Percentiles rank a stretch among this genome's conserved stretches.
Evolutionary conservation across 2,888 invertebrate genomes (phyloP).

Genomic region (Drosophila bunnanda): DNA sequence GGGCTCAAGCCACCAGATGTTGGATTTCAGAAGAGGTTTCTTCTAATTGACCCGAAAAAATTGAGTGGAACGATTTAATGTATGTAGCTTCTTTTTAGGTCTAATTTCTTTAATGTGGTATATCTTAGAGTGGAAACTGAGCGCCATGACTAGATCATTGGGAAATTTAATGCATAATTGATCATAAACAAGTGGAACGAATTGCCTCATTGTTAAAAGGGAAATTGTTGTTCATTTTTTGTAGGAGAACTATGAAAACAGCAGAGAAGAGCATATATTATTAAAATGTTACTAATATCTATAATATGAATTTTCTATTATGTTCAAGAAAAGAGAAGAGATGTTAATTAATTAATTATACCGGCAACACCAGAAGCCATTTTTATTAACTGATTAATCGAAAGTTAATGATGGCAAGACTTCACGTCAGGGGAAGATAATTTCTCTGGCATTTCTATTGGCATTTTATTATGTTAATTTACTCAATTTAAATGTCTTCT

Average conservation of each 20-base stretch:
- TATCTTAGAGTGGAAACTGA: neutral
- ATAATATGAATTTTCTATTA: neutral
- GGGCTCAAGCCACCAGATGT: neutral
- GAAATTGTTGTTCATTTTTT: neutral
- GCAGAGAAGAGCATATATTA: neutral
- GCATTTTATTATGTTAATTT: slow-evolving; percentile 5
- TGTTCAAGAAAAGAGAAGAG: neutral
- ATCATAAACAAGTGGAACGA: slow-evolving; percentile 8
- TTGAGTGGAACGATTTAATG: neutral
- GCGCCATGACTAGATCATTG: neutral
- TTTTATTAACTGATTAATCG: slow-evolving; percentile 21
- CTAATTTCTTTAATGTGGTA: neutral
- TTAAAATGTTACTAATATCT: neutral
- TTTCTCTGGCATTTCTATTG: neutral
- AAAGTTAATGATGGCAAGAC: slow-evolving; percentile 27
- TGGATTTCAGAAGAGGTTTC: slow-evolving; percentile 5
- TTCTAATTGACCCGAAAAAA: slow-evolving; percentile 17
- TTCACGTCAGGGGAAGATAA: slow-evolving; percentile 1
- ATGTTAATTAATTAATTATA: slow-evolving; percentile 11
- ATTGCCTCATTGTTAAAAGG: neutral
- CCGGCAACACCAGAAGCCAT: slow-evolving; percentile 14
- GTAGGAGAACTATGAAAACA: neutral
- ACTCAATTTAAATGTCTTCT: neutral
- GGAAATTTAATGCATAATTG: slow-evolving; percentile 9
- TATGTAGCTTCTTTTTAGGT: neutral